Conservation (phyloP, 2,888 invertebrate genomes). For the Lacanobia wlatinum region DNA sequence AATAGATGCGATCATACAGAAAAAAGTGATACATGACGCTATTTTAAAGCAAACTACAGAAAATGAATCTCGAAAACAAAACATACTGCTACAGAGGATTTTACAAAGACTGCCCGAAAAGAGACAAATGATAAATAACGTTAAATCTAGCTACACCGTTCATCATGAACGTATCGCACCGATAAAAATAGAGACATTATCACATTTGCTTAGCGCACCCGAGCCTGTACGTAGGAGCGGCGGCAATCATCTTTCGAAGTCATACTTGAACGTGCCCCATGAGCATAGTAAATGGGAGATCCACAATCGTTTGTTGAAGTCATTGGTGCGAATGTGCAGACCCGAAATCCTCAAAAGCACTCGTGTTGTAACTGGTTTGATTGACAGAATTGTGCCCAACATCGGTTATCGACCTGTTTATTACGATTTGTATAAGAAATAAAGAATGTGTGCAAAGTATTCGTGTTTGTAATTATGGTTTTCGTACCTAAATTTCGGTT, state of each 20-base stretch:
- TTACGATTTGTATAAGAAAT: constrained; percentile 57
- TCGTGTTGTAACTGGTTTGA: constrained; percentile 28
- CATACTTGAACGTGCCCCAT: constrained; percentile 33
- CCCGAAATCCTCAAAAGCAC: constrained; percentile 32
- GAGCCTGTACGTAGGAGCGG: constrained; percentile 27
- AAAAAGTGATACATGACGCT: constrained; percentile 36
- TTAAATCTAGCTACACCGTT: constrained; percentile 16
- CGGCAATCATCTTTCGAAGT: constrained; percentile 29
- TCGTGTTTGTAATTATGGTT: constrained; percentile 54
- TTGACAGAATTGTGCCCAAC: constrained; percentile 47
- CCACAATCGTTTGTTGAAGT: constrained; percentile 35
- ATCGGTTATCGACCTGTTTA: constrained; percentile 41
- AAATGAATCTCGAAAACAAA: constrained; percentile 52
- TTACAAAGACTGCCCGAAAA: constrained; percentile 53
- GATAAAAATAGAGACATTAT: constrained; percentile 17
- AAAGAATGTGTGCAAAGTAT: constrained; percentile 19
- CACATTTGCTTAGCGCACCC: constrained; percentile 18
- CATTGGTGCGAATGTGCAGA: constrained; percentile 32
- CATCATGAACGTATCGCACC: constrained; percentile 35
- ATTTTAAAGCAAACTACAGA: constrained; percentile 43
- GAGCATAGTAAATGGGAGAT: constrained; percentile 38
- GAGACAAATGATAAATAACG: constrained; percentile 28
- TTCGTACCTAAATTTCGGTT: constrained; percentile 60
- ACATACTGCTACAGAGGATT: constrained; percentile 51
- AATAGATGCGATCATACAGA: constrained; percentile 39